phyloP scores from a whole-genome alignment of 2,888 invertebrate species.

The Drosophila prolongata region DNA sequence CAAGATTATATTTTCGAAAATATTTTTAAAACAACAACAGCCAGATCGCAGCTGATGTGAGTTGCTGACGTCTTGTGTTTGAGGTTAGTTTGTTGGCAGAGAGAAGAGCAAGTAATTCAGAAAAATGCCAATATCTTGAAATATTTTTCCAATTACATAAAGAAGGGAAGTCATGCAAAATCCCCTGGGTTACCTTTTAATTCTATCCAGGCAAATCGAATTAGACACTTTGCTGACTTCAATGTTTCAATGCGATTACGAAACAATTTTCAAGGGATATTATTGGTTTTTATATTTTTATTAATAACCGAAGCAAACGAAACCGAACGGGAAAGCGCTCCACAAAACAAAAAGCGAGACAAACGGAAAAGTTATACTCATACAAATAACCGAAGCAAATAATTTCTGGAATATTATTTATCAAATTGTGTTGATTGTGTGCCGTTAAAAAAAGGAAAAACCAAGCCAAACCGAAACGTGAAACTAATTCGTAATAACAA shows the following conservation, averaged over 20 bases:
- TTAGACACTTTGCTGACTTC: conserved; percentile 53
- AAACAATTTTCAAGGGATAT: conserved; percentile 61
- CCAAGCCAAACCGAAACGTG: conserved; percentile 66
- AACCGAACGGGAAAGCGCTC: conserved; percentile 30
- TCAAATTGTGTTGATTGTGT: conserved; percentile 40
- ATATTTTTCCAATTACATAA: conserved; percentile 53
- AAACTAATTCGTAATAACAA: conserved; percentile 60
- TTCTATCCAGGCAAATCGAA: conserved; percentile 23
- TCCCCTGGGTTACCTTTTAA: conserved; percentile 22
- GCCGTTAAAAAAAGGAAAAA: conserved; percentile 60
- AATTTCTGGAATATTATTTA: conserved; percentile 31
- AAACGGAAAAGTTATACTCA: conserved; percentile 39
- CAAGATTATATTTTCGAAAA: conserved; percentile 66
- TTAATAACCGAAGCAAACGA: conserved; percentile 53
- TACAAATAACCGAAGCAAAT: conserved; percentile 45
- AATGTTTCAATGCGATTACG: conserved; percentile 64
- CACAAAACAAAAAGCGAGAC: conserved; percentile 33
- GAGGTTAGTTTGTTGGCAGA: conserved; percentile 55
- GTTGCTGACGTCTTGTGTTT: conserved; percentile 41
- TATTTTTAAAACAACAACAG: conserved; percentile 65
- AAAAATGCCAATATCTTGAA: conserved; percentile 24
- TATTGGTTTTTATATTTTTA: conserved; percentile 45
- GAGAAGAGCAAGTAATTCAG: background rate
- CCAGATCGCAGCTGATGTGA: conserved; percentile 32
- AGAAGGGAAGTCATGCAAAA: conserved; percentile 1